Conservation (phyloP, 2,797 vertebrate genomes). For the Luscinia megarhynchos region DNA sequence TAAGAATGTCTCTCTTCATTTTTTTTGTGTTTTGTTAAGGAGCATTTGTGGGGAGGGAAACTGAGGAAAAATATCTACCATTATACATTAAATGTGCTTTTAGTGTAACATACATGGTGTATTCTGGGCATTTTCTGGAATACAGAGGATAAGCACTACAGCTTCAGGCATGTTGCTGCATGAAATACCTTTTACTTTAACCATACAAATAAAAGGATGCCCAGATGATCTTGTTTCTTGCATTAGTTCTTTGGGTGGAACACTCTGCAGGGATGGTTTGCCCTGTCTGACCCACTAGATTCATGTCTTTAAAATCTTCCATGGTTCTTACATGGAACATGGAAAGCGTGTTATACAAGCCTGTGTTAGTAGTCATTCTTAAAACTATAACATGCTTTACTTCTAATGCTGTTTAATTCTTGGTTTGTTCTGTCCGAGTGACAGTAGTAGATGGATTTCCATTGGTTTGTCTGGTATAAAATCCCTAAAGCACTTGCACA, state of each 20-base stretch:
- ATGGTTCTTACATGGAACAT: background rate
- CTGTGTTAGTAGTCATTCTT: background rate
- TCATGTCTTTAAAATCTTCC: background rate
- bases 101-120: fast-evolving
- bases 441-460: background rate
- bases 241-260: fast-evolving
- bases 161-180: background rate
- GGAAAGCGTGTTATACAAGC: fast-evolving
- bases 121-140: background rate
- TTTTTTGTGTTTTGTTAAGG: background rate
- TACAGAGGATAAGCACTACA: background rate
- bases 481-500: background rate
- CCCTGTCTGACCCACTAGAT: background rate
- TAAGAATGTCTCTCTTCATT: background rate
- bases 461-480: background rate
- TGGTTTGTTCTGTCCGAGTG: background rate
- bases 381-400: background rate
- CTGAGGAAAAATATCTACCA: background rate
- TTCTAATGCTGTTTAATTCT: background rate
- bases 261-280: background rate
- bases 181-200: background rate
- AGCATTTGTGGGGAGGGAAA: background rate
- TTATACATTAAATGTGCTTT: fast-evolving
- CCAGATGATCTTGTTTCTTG: background rate
- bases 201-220: background rate